Evolutionary conservation across 2,113 vertebrate genomes (phyloP).

Genomic region (Sprattus sprattus): DNA sequence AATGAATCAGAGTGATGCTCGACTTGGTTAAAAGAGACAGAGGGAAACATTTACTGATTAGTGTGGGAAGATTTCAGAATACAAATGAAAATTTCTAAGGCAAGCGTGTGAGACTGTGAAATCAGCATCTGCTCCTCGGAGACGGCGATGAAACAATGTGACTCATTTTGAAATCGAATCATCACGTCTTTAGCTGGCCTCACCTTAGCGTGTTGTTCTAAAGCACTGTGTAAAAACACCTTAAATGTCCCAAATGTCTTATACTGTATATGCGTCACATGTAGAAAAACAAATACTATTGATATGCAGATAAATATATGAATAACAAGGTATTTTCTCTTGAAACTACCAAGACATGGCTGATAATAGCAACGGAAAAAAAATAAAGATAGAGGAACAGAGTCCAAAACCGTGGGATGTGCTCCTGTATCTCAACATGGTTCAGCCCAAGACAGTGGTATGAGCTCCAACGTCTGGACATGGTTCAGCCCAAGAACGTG

Average conservation of each 20-base stretch:
- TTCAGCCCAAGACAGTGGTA: background rate
- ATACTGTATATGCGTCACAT: too few species aligned
- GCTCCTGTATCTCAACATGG: background rate
- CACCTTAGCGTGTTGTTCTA: background rate
- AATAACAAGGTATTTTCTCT: too few species aligned
- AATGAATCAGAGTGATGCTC: background rate
- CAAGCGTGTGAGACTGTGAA: background rate
- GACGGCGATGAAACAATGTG: background rate
- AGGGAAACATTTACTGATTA: conserved; percentile 4
- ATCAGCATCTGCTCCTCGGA: background rate
- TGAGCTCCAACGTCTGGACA: background rate
- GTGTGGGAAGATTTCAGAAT: background rate
- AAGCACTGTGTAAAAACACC: background rate
- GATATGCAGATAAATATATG: too few species aligned
- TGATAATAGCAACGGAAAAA: background rate
- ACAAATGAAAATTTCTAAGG: background rate
- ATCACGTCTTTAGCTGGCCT: background rate
- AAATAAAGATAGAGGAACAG: background rate
- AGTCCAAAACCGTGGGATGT: background rate
- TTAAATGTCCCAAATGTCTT: too few species aligned
- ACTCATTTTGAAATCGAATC: background rate
- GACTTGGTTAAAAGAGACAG: background rate
- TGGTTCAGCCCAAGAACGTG: background rate
- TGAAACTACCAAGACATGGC: background rate
- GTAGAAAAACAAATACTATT: too few species aligned